These are phyloP conservation scores for Spilosoma lubricipeda DNA, from an alignment of 2,888 invertebrate genomes.

Conservation along the genomic window DNA sequence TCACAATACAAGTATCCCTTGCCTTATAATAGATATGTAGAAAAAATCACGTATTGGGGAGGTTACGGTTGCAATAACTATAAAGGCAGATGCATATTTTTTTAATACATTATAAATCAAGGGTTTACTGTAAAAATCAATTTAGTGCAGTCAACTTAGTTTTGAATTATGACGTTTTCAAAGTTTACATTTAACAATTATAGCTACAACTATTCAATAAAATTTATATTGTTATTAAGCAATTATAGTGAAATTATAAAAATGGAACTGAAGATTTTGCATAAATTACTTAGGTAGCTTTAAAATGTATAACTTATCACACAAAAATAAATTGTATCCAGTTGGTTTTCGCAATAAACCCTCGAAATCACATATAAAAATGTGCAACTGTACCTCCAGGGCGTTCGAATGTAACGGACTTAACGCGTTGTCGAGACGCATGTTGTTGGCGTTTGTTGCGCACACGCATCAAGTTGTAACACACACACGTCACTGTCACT, in stretches of 20 bases:
- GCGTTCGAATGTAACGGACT: constrained; percentile 57
- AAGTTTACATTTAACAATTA: background rate
- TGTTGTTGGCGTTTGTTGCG: constrained; percentile 56
- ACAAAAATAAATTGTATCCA: background rate
- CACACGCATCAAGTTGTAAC: constrained; percentile 64
- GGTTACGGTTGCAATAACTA: constrained; percentile 44
- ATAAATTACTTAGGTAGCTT: background rate
- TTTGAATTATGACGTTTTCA: background rate
- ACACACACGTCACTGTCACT: constrained; percentile 60
- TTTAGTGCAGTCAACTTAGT: background rate
- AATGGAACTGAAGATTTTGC: background rate
- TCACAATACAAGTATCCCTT: background rate
- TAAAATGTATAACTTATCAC: background rate
- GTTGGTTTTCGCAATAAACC: background rate
- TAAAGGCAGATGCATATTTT: constrained; percentile 58
- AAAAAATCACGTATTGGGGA: constrained; percentile 59
- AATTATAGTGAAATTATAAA: background rate
- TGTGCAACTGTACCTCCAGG: constrained; percentile 55
- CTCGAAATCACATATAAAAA: constrained; percentile 29
- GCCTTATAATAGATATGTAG: constrained; percentile 2
- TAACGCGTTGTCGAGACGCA: constrained; percentile 63
- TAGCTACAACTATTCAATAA: background rate
- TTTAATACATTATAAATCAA: background rate
- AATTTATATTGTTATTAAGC: no score
- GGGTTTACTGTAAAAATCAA: background rate